These are phyloP conservation scores for Lepidochrysops patricia DNA, from an alignment of 2,888 invertebrate species.

Conservation along the genomic window DNA sequence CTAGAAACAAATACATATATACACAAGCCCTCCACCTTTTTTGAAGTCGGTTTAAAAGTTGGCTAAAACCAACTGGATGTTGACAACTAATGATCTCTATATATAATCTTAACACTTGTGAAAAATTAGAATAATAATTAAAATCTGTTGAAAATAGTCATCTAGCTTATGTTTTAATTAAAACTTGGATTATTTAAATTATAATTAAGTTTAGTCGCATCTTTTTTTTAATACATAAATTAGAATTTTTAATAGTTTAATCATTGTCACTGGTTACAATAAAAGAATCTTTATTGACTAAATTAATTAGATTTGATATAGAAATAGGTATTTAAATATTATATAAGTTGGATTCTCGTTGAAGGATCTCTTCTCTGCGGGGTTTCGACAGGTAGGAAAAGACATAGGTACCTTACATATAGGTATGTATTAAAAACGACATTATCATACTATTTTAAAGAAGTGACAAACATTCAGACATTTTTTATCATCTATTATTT, in stretches of 20 bases:
- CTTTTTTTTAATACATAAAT: no score
- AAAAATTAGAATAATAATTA: no score
- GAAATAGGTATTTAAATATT: neutral
- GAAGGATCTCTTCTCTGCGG: neutral
- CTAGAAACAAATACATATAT: no score
- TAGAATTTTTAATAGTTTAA: neutral
- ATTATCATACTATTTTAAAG: neutral
- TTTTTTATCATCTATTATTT: neutral
- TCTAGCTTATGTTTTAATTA: no score
- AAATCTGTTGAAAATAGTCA: no score
- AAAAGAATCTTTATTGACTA: neutral
- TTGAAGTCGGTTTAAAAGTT: no score
- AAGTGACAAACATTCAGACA: neutral
- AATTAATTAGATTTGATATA: neutral
- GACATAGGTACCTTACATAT: neutral
- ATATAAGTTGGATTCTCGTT: neutral
- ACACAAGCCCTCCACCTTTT: no score
- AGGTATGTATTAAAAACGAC: neutral
- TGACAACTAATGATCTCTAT: no score
- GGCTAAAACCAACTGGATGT: no score
- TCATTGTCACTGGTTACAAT: neutral
- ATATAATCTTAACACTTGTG: no score
- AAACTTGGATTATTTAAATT: no score
- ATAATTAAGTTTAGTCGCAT: no score
- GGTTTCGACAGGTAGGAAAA: neutral